Evolutionary conservation across 2,797 vertebrate species (phyloP).

Genomic region (Megalops cyprinoides): DNA sequence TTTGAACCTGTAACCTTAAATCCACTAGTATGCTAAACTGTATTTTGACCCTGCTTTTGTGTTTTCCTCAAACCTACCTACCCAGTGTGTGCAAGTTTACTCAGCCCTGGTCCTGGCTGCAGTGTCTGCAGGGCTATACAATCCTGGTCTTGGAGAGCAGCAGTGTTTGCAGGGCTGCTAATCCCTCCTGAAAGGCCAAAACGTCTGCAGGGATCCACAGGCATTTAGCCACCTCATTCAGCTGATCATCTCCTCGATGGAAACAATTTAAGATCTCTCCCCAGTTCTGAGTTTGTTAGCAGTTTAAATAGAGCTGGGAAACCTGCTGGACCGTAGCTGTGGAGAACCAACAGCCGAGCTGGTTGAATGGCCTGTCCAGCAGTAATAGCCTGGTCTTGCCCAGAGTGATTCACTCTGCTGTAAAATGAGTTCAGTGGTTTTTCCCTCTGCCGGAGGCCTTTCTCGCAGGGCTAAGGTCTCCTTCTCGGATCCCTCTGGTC

Average conservation of each 20-base stretch:
- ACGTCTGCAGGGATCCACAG: neutral
- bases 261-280: neutral
- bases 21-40: too few relatives aligned
- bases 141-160: neutral
- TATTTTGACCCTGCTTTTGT: too few relatives aligned
- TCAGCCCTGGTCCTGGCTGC: neutral
- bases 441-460: neutral
- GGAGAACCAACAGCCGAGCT: slow-evolving; percentile 7
- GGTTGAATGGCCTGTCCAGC: slow-evolving; percentile 36
- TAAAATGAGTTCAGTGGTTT: neutral
- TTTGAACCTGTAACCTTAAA: too few relatives aligned
- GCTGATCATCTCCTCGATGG: neutral
- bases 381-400: slow-evolving; percentile 45
- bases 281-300: slow-evolving; percentile 49
- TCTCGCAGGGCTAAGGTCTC: neutral
- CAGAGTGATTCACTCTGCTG: neutral
- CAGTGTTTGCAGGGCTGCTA: neutral
- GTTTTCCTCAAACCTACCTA: too few relatives aligned
- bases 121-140: neutral
- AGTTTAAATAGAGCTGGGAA: slow-evolving; percentile 40
- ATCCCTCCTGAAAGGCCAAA: neutral
- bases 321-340: slow-evolving; percentile 3
- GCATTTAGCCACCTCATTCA: neutral
- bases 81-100: neutral
- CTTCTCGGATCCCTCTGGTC: neutral